Evolutionary conservation across 2,797 vertebrate genomes (phyloP).

Genomic region (Heliangelus exortis): DNA sequence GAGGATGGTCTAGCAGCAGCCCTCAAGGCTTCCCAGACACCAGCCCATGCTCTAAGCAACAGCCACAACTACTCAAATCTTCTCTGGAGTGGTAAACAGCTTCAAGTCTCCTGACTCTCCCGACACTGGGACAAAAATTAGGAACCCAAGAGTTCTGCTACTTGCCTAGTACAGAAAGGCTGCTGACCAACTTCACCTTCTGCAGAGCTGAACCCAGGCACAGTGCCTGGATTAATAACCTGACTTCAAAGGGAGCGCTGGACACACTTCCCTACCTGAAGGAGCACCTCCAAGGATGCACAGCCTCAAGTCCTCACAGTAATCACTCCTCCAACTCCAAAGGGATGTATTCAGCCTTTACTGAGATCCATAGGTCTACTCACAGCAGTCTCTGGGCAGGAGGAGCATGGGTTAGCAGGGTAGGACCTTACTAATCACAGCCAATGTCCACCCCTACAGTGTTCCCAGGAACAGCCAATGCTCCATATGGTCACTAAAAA

Average conservation of each 20-base stretch:
- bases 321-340: not conserved
- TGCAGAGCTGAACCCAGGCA: not conserved
- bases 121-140: not conserved
- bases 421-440: not conserved
- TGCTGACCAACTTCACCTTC: fast-evolving
- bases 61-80: not conserved
- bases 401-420: fast-evolving
- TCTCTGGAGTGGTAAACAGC: not conserved
- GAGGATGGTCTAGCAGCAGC: not conserved
- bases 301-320: not conserved
- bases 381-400: not conserved
- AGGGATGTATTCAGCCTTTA: fast-evolving
- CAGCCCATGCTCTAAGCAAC: not conserved
- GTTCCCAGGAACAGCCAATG: not conserved
- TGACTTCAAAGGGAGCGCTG: not conserved
- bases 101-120: not conserved
- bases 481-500: not conserved
- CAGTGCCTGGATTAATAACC: not conserved
- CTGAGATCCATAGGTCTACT: fast-evolving
- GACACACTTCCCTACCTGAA: not conserved
- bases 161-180: not conserved
- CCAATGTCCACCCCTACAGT: not conserved
- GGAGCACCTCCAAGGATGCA: not conserved
- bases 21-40: not conserved
- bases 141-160: not conserved